A percentile compares a stretch with the other conserved stretches of the same genome.
Conservation (phyloP, 92 coral and sea anemone species). For the Porites lobata region DNA sequence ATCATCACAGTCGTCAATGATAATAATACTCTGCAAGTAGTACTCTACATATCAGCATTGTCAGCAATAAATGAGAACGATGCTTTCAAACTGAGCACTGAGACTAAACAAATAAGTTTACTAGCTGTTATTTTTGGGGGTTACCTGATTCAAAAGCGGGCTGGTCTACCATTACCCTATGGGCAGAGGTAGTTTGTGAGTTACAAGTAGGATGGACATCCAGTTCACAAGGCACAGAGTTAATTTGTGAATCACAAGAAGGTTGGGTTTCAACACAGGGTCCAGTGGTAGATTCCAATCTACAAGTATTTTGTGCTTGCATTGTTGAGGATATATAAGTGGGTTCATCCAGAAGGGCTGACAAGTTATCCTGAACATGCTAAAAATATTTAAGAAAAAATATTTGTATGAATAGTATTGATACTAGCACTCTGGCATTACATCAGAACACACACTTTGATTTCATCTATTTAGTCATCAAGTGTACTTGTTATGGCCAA, state of each 20-base stretch:
- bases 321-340: no score
- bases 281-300: no score
- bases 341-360: neutral
- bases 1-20: neutral
- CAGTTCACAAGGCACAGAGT: no score
- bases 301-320: no score
- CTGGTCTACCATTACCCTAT: neutral
- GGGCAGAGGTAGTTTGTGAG: no score
- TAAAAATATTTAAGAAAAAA: slow-evolving; percentile 3
- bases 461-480: neutral
- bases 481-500: neutral
- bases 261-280: no score
- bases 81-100: slow-evolving; percentile 1
- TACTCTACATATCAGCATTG: slow-evolving; percentile 11
- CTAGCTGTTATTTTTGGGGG: neutral
- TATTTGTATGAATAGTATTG: slow-evolving; percentile 5
- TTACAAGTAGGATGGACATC: no score
- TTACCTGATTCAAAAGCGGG: neutral
- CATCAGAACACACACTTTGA: slow-evolving; percentile 1
- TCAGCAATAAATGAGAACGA: neutral
- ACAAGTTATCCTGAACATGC: neutral
- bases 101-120: neutral
- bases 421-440: neutral
- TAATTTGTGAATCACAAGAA: no score
- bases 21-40: neutral